Conservation (phyloP, 2,888 invertebrate genomes). For the Pterobdella sp. region DNA sequence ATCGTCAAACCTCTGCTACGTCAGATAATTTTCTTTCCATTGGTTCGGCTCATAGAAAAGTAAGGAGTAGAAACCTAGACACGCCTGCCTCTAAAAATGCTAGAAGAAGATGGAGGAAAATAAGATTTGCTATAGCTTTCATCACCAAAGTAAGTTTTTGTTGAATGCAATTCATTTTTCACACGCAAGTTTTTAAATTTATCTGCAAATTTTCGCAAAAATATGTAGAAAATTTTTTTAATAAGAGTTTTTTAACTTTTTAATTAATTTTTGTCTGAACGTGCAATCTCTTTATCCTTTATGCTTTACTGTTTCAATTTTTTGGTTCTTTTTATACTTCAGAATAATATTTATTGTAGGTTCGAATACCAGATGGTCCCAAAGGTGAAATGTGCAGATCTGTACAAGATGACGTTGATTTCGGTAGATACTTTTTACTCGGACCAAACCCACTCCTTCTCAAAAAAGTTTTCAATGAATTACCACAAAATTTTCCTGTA, state of each 20-base stretch:
- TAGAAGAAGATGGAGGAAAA: constrained; percentile 34
- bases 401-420: constrained; percentile 35
- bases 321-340: too few relatives aligned
- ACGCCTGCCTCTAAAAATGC: constrained; percentile 27
- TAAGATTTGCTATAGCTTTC: constrained; percentile 36
- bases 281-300: too few relatives aligned
- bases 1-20: constrained; percentile 27
- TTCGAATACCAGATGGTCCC: constrained; percentile 36
- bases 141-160: constrained; percentile 27
- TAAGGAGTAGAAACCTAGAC: background rate
- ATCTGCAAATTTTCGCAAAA: too few relatives aligned
- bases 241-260: too few relatives aligned
- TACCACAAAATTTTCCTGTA: constrained; percentile 34
- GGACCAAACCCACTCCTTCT: constrained; percentile 34
- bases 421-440: constrained; percentile 34
- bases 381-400: constrained; percentile 38
- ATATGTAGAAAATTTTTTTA: too few relatives aligned
- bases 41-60: constrained; percentile 23
- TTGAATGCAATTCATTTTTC: background rate
- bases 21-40: constrained; percentile 32
- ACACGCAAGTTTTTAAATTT: constrained; percentile 7
- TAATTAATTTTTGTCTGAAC: too few relatives aligned
- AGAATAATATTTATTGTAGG: too few relatives aligned
- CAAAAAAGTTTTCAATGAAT: constrained; percentile 10
- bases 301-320: too few relatives aligned